Conservation (phyloP, 2,113 vertebrate genomes). For the Ariopsis seemanni region DNA sequence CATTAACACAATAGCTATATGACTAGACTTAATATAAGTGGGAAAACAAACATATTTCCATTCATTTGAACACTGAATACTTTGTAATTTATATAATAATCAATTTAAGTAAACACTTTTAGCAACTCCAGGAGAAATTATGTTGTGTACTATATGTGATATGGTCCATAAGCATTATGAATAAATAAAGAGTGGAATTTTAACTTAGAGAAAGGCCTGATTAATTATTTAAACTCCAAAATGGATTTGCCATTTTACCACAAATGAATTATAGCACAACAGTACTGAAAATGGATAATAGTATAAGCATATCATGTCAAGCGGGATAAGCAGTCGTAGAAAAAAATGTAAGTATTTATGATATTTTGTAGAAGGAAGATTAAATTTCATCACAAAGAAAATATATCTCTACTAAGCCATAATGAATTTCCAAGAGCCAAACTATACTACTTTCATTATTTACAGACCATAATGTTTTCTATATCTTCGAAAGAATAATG, state of each 20-base stretch:
- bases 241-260: slow-evolving; percentile 59
- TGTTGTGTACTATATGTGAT: slow-evolving; percentile 29
- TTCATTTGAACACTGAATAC: not conserved
- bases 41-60: not conserved
- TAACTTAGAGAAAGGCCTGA: slow-evolving; percentile 53
- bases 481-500: slow-evolving; percentile 30
- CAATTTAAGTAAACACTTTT: slow-evolving; percentile 40
- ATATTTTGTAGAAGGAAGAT: slow-evolving; percentile 4
- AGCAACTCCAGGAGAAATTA: slow-evolving; percentile 46
- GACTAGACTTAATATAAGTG: not conserved
- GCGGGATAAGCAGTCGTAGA: not conserved
- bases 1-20: not conserved
- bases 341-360: not conserved
- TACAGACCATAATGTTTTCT: slow-evolving; percentile 39
- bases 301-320: slow-evolving; percentile 21
- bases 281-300: slow-evolving; percentile 44
- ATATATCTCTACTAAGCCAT: slow-evolving; percentile 14
- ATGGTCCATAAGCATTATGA: slow-evolving; percentile 55
- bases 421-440: slow-evolving; percentile 35
- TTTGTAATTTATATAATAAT: slow-evolving; percentile 13
- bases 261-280: slow-evolving; percentile 51
- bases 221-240: slow-evolving; percentile 69
- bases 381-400: slow-evolving; percentile 27
- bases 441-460: slow-evolving; percentile 25
- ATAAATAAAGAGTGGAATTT: slow-evolving; percentile 60